Percentiles rank a stretch among this genome's conserved stretches.
phyloP scores from a whole-genome alignment of 2,797 vertebrate species.

The Schizothorax lantsangensis region DNA sequence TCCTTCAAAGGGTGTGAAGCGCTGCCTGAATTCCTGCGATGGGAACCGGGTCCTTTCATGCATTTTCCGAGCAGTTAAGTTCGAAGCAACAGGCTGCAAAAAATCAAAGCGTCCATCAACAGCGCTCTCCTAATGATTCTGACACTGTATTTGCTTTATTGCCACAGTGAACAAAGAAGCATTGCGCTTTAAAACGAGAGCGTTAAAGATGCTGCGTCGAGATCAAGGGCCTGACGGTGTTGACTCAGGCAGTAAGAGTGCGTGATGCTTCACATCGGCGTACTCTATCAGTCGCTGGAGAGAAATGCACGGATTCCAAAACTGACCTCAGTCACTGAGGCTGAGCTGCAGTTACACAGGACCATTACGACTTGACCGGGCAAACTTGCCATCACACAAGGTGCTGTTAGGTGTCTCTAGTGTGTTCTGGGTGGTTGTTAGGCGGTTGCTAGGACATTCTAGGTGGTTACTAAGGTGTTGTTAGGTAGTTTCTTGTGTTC shows the following conservation, averaged over 20 bases:
- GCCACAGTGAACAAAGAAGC: conserved; percentile 72
- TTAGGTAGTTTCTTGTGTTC: neutral
- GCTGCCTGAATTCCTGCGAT: conserved; percentile 59
- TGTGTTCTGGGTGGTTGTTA: neutral
- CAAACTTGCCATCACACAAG: neutral
- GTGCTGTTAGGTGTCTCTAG: neutral
- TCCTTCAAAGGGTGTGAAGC: conserved; percentile 53
- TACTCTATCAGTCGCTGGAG: neutral
- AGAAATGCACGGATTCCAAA: neutral
- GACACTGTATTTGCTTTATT: conserved; percentile 67
- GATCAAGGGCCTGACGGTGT: conserved; percentile 56
- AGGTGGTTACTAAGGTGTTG: neutral
- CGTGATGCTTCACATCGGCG: neutral
- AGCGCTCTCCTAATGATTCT: conserved; percentile 69
- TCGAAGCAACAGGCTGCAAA: conserved; percentile 64
- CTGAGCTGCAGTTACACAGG: neutral
- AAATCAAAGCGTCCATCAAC: conserved; percentile 70
- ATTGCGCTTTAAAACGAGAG: conserved; percentile 67
- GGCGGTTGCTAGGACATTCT: neutral
- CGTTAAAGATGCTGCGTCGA: conserved; percentile 67
- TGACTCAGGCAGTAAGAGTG: conserved; percentile 30
- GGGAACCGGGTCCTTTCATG: conserved; percentile 46
- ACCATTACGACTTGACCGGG: conserved; percentile 17
- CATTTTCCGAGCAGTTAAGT: conserved; percentile 55
- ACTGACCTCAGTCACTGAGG: neutral